Evolutionary conservation across 30 jellyfish, hydroid and myxozoan species (phyloP).

Genomic region (Aurelia aurita complex sp. Pacific): DNA sequence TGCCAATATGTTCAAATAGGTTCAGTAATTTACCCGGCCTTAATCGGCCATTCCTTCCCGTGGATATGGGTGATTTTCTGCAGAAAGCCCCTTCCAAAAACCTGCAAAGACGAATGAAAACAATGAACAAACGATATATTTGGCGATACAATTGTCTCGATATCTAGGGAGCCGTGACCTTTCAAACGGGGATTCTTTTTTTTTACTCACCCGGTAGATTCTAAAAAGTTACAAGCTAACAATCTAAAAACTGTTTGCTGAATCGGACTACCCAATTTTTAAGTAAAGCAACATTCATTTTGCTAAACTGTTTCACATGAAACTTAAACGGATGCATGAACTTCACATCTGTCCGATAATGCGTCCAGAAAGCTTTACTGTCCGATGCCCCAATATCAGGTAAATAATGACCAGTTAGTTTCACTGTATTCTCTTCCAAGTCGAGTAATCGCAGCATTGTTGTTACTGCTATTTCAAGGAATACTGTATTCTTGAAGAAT

Average conservation of each 20-base stretch:
- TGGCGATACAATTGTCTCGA: too few relatives aligned
- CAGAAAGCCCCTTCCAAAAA: too few relatives aligned
- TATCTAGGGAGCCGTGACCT: too few relatives aligned
- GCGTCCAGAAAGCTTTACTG: slow-evolving; percentile 70
- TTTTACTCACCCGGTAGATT: neutral
- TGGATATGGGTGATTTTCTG: too few relatives aligned
- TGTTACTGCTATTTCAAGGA: slow-evolving; percentile 88
- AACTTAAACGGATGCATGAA: slow-evolving; percentile 90
- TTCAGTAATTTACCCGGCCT: too few relatives aligned
- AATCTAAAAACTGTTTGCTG: slow-evolving; percentile 37
- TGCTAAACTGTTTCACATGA: slow-evolving; percentile 43
- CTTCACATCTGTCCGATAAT: slow-evolving; percentile 65
- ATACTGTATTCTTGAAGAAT: slow-evolving; percentile 60
- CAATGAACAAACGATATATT: neutral
- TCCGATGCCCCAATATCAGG: slow-evolving; percentile 85
- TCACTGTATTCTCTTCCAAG: slow-evolving; percentile 45
- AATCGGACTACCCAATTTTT: slow-evolving; percentile 61
- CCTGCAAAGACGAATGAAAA: too few relatives aligned
- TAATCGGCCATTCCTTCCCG: too few relatives aligned
- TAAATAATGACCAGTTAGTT: slow-evolving; percentile 73
- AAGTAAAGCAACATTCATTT: slow-evolving; percentile 71
- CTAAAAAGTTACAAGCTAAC: slow-evolving; percentile 6
- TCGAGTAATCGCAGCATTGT: slow-evolving; percentile 79
- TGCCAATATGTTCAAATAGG: too few relatives aligned
- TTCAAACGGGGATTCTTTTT: too few relatives aligned